A percentile compares a stretch with the other conserved stretches of the same genome.
phyloP scores from a whole-genome alignment of 1,140 invertebrate genomes.

The Hestina assimilis region DNA sequence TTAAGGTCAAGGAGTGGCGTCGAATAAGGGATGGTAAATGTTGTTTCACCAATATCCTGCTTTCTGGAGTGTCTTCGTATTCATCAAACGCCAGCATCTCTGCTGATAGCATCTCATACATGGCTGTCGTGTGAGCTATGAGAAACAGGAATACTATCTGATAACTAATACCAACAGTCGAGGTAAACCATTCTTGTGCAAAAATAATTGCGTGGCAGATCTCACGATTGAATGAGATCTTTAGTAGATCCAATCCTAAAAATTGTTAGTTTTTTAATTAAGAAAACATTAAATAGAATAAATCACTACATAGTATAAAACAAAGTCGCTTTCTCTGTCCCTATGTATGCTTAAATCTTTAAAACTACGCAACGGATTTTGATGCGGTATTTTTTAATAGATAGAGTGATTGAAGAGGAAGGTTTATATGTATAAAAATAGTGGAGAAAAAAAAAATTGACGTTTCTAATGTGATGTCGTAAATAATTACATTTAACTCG shows the following conservation, averaged over 20 bases:
- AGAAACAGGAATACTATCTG: conserved; percentile 50
- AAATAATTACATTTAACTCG: too few relatives aligned
- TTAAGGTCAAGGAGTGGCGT: conserved; percentile 44
- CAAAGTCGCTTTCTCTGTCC: too few relatives aligned
- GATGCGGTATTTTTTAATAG: too few relatives aligned
- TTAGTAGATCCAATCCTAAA: conserved; percentile 52
- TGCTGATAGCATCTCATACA: conserved; percentile 49
- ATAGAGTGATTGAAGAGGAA: too few relatives aligned
- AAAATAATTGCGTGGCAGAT: conserved; percentile 40
- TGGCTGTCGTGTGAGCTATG: conserved; percentile 49
- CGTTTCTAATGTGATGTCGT: too few relatives aligned
- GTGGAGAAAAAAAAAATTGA: too few relatives aligned
- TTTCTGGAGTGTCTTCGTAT: conserved; percentile 12
- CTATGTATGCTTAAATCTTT: too few relatives aligned
- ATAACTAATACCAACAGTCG: conserved; percentile 46
- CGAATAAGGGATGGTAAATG: conserved; percentile 37
- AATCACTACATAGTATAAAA: too few relatives aligned
- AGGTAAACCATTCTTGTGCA: conserved; percentile 39
- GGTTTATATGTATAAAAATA: too few relatives aligned
- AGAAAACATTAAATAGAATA: too few relatives aligned
- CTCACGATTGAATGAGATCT: conserved; percentile 37
- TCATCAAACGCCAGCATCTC: conserved; percentile 45
- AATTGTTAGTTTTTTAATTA: too few relatives aligned
- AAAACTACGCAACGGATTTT: too few relatives aligned
- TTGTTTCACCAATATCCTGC: conserved; percentile 31